Conservation (phyloP, 2,888 invertebrate species). For the Drosophila monieri region DNA sequence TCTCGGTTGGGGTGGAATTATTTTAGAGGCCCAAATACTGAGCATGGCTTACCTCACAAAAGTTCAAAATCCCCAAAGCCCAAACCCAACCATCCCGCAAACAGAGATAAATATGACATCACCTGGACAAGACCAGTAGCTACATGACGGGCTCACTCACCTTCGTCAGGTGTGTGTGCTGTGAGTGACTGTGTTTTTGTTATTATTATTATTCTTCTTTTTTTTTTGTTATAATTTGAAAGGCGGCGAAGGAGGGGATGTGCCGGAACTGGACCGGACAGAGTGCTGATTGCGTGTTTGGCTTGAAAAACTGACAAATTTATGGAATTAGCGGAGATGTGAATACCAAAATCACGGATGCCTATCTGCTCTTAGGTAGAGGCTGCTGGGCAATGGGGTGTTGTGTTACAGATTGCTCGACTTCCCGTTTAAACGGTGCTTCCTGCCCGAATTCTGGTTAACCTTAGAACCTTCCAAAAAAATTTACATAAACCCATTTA, state of each 20-base stretch:
- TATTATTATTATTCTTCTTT: conserved; percentile 3
- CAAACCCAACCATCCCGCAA: conserved; percentile 25
- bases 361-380: background rate
- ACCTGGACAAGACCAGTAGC: conserved; percentile 74
- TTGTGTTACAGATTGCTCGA: conserved; percentile 44
- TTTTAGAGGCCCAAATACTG: conserved; percentile 2
- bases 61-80: conserved; percentile 4
- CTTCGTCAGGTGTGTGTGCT: conserved; percentile 43
- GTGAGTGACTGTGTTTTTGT: background rate
- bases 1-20: conserved; percentile 5
- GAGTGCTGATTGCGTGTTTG: conserved; percentile 56
- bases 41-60: background rate
- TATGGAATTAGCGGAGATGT: conserved; percentile 61
- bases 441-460: conserved; percentile 60
- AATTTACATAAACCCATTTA: conserved; percentile 45
- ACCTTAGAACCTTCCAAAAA: conserved; percentile 53
- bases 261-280: conserved; percentile 65
- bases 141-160: conserved; percentile 44
- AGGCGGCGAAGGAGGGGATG: conserved; percentile 6
- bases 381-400: conserved; percentile 1
- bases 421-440: conserved; percentile 14
- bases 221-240: background rate
- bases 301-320: conserved; percentile 57
- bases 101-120: conserved; percentile 58
- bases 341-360: conserved; percentile 13